Conservation (phyloP, 1,140 invertebrate species). For the Bilobella aurantiaca region DNA sequence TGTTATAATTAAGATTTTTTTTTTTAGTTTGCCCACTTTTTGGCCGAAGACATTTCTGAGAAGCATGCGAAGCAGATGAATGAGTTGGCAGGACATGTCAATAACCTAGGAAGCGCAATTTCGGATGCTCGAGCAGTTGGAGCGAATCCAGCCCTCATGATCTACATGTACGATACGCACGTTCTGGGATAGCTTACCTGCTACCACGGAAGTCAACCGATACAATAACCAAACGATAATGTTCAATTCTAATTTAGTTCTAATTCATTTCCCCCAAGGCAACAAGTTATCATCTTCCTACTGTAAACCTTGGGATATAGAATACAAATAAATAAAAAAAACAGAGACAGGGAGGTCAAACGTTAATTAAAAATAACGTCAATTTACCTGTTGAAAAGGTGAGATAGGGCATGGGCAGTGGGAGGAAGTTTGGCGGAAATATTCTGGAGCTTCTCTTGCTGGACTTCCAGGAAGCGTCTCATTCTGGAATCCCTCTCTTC, state of each 20-base stretch:
- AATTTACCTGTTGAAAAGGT: too few relatives aligned
- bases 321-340: too few relatives aligned
- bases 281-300: too few relatives aligned
- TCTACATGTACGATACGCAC: background rate
- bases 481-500: too few relatives aligned
- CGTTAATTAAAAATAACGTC: too few relatives aligned
- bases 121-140: background rate
- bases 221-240: too few relatives aligned
- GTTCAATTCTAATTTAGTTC: background rate
- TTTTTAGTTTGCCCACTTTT: background rate
- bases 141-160: background rate
- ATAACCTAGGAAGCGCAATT: background rate
- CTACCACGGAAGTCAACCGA: background rate
- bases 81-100: background rate
- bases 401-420: too few relatives aligned
- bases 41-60: background rate
- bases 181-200: background rate
- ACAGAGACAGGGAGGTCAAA: too few relatives aligned
- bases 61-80: background rate
- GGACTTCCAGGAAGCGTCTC: too few relatives aligned
- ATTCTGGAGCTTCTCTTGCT: too few relatives aligned
- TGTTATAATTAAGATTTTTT: background rate
- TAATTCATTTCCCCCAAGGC: background rate
- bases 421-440: too few relatives aligned
- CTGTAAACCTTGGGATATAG: too few relatives aligned